These are phyloP conservation scores for Falco concolor DNA, from an alignment of 2,797 vertebrate species.

Conservation along the genomic window DNA sequence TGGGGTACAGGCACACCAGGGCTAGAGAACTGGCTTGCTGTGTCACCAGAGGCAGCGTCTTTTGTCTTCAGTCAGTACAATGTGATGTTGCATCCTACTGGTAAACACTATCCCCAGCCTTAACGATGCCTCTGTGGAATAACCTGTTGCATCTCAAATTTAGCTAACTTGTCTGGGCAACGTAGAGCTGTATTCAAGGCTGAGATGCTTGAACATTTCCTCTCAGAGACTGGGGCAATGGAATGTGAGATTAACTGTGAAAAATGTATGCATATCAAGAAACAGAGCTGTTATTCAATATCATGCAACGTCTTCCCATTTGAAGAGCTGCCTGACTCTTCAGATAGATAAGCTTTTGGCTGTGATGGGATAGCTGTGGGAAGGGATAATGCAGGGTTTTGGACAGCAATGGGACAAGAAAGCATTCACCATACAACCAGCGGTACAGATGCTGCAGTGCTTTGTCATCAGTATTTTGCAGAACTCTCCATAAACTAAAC, in stretches of 20 bases:
- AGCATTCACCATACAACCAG: background rate
- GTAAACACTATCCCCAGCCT: background rate
- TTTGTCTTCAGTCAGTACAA: background rate
- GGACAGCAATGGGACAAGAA: background rate
- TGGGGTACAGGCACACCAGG: background rate
- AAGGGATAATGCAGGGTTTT: background rate
- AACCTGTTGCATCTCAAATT: background rate
- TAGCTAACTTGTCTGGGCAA: background rate
- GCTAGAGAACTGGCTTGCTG: background rate
- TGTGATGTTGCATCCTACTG: background rate
- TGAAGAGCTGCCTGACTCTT: conserved; percentile 9
- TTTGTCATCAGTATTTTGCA: conserved; percentile 14
- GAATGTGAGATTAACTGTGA: background rate
- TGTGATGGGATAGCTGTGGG: background rate
- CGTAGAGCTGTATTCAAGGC: background rate
- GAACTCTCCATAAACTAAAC: background rate
- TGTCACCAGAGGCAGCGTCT: background rate
- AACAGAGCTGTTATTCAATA: background rate
- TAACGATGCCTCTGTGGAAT: background rate
- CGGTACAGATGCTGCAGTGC: background rate
- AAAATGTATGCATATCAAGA: background rate
- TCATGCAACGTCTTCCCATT: background rate
- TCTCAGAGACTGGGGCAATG: background rate
- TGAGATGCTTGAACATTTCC: background rate
- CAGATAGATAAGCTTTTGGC: conserved; percentile 4